Evolutionary conservation across 2,113 vertebrate genomes (phyloP).

Genomic region (Aix galericulata): DNA sequence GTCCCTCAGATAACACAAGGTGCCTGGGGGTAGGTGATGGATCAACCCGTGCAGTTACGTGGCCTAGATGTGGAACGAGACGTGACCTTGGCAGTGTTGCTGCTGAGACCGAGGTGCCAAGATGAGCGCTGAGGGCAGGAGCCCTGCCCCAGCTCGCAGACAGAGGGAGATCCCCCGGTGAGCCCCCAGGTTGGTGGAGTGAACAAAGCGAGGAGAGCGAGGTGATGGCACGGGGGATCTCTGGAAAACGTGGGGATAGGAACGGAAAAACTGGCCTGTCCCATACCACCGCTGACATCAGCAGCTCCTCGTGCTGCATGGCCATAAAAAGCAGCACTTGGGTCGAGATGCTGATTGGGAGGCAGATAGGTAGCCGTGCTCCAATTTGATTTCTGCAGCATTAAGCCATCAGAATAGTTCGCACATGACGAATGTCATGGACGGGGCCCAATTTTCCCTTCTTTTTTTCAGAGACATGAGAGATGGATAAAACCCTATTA

Average conservation of each 20-base stretch:
- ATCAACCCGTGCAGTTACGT: background rate
- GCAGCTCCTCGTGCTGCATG: slow-evolving; percentile 10
- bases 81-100: background rate
- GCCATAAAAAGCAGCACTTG: slow-evolving; percentile 69
- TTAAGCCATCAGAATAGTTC: slow-evolving; percentile 66
- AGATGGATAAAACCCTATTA: slow-evolving; percentile 61
- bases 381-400: slow-evolving; percentile 65
- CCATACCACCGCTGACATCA: slow-evolving; percentile 24
- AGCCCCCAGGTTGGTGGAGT: background rate
- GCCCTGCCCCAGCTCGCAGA: background rate
- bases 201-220: background rate
- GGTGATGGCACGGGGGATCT: background rate
- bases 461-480: slow-evolving; percentile 52
- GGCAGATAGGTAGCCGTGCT: slow-evolving; percentile 61
- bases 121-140: background rate
- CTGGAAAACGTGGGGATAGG: background rate
- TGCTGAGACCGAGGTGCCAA: background rate
- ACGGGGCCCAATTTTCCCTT: slow-evolving; percentile 62
- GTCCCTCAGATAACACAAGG: background rate
- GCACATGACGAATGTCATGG: slow-evolving; percentile 66
- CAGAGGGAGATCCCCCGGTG: background rate
- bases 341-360: slow-evolving; percentile 53
- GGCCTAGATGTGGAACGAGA: background rate
- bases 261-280: slow-evolving; percentile 38
- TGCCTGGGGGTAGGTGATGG: background rate